Evolutionary conservation across 2,888 invertebrate genomes (phyloP).

Genomic region (Chymomyza fuscimana): DNA sequence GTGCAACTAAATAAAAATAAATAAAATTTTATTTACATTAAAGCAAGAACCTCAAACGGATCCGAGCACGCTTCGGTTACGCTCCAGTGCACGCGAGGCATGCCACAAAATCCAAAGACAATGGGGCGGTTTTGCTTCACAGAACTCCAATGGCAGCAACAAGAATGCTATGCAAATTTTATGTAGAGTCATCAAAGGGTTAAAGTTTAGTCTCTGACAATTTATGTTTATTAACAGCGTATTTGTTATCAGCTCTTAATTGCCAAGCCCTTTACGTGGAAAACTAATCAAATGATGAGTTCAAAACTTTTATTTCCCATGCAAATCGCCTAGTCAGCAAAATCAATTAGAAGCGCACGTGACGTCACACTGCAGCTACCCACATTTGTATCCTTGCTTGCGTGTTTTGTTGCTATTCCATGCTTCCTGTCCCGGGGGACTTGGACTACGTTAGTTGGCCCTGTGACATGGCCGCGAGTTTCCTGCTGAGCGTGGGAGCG

Average conservation of each 20-base stretch:
- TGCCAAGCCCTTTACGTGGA: conserved; percentile 43
- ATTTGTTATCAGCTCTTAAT: conserved; percentile 50
- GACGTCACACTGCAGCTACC: conserved; percentile 42
- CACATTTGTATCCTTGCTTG: conserved; percentile 51
- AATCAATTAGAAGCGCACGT: conserved; percentile 68
- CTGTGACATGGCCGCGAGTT: conserved; percentile 36
- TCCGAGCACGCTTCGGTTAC: conserved; percentile 33
- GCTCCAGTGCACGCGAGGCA: conserved; percentile 58
- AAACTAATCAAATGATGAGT: conserved; percentile 23
- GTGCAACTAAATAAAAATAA: conserved; percentile 70
- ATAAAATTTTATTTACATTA: conserved; percentile 65
- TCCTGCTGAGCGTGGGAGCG: conserved; percentile 61
- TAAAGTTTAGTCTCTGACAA: conserved; percentile 43
- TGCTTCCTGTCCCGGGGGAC: conserved; percentile 55
- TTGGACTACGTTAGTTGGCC: conserved; percentile 47
- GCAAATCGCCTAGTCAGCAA: conserved; percentile 52
- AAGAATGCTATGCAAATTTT: conserved; percentile 60
- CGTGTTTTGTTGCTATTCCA: conserved; percentile 33
- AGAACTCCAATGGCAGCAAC: conserved; percentile 18
- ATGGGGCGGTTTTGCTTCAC: conserved; percentile 60
- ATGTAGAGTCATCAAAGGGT: conserved; percentile 50
- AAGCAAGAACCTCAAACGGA: conserved; percentile 30
- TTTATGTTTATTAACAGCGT: conserved; percentile 68
- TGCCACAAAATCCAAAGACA: conserved; percentile 52
- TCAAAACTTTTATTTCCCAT: conserved; percentile 49